Conservation (phyloP, 2,797 vertebrate genomes). For the Sylvilagus floridanus region DNA sequence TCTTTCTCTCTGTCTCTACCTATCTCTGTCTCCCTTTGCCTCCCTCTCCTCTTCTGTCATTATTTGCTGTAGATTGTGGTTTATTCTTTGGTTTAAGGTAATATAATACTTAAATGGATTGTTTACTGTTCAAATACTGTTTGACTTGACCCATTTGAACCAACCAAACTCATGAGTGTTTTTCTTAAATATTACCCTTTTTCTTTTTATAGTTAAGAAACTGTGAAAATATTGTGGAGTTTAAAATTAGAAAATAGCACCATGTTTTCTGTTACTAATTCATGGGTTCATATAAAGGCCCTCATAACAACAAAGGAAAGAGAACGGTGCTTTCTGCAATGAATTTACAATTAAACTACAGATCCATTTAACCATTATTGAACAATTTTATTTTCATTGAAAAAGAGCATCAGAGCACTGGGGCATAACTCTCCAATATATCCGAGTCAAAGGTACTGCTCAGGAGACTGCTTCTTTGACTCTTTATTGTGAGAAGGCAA, state of each 20-base stretch:
- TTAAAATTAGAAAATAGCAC: background rate
- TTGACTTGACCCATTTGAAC: background rate
- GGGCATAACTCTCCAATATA: background rate
- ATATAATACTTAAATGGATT: background rate
- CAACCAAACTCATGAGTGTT: background rate
- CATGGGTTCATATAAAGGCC: background rate
- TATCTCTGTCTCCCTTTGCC: background rate
- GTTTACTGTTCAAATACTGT: conserved; percentile 19
- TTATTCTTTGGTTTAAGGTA: conserved; percentile 25
- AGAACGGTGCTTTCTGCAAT: background rate
- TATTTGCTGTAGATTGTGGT: background rate
- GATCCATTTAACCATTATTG: background rate
- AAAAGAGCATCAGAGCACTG: background rate
- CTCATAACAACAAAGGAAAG: background rate
- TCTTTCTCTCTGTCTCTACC: background rate
- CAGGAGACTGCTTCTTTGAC: background rate
- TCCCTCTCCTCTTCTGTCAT: background rate
- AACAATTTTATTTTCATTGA: background rate
- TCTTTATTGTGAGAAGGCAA: background rate
- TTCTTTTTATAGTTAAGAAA: background rate
- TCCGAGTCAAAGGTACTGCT: background rate
- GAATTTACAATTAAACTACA: background rate
- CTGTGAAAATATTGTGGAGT: background rate
- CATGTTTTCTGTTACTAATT: background rate
- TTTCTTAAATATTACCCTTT: background rate